Conservation (phyloP, 1,140 invertebrate species). For the Penaeus indicus region DNA sequence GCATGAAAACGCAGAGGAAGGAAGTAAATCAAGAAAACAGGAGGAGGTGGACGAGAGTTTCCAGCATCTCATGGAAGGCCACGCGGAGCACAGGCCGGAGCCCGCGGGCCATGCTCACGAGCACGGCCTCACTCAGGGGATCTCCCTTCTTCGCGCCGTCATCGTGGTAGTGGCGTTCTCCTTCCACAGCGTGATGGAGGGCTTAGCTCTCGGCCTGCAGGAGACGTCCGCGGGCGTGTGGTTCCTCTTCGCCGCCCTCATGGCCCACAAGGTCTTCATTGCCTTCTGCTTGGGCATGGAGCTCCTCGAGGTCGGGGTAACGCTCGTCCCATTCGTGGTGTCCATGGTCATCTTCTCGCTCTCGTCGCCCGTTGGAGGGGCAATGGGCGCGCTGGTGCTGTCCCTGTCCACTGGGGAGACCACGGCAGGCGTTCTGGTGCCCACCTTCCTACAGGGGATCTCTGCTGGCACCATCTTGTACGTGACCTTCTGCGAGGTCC, state of each 20-base stretch:
- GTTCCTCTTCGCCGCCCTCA: conserved; percentile 73
- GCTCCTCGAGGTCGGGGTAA: conserved; percentile 62
- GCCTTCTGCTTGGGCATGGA: conserved; percentile 72
- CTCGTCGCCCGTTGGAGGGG: conserved; percentile 59
- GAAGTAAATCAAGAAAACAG: neutral
- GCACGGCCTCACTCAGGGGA: neutral
- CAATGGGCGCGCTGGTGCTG: conserved; percentile 44
- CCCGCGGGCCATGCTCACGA: neutral
- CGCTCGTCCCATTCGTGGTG: neutral
- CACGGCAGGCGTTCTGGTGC: conserved; percentile 39
- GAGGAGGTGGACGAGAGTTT: neutral
- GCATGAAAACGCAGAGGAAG: conserved; percentile 33
- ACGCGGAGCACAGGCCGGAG: neutral
- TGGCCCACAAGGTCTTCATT: conserved; percentile 75
- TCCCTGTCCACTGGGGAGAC: conserved; percentile 20
- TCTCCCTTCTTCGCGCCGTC: conserved; percentile 70
- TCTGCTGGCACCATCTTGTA: conserved; percentile 89
- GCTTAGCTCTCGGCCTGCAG: conserved; percentile 83
- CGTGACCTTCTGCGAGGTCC: conserved; percentile 92
- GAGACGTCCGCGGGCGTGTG: conserved; percentile 73
- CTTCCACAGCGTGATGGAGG: conserved; percentile 79
- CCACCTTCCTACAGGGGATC: conserved; percentile 82
- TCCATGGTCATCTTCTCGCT: conserved; percentile 64
- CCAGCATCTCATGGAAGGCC: neutral
- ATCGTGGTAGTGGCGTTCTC: conserved; percentile 77